Evolutionary conservation across 2,797 vertebrate genomes (phyloP).

Genomic region (Pristis pectinata): DNA sequence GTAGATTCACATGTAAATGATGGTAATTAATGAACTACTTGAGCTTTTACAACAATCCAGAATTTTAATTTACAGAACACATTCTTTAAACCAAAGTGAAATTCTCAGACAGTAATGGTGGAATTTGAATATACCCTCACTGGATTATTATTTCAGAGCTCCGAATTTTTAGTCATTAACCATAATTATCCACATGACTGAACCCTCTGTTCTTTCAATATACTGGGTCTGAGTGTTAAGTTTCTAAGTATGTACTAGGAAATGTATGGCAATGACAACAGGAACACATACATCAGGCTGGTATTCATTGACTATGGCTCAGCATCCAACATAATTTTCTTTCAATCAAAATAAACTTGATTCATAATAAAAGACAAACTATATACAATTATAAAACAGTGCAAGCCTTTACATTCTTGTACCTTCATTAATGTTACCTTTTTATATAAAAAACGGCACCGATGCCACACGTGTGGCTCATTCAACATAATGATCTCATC

Average conservation of each 20-base stretch:
- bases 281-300: no score
- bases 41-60: not conserved
- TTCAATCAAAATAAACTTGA: no score
- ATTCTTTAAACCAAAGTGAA: not conserved
- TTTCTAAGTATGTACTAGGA: not conserved
- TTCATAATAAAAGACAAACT: no score
- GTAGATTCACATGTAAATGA: not conserved
- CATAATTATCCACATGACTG: not conserved
- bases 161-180: not conserved
- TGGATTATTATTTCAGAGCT: not conserved
- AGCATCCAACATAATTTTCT: no score
- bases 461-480: no score
- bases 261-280: not conserved
- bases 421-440: no score
- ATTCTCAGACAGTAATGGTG: not conserved
- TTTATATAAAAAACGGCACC: no score
- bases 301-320: no score
- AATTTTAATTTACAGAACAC: not conserved
- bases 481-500: no score
- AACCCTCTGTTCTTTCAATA: not conserved
- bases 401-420: no score
- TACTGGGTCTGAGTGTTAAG: not conserved
- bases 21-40: not conserved
- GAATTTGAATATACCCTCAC: not conserved
- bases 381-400: no score